phyloP scores from a whole-genome alignment of 2,888 invertebrate species.

The Syritta pipiens region DNA sequence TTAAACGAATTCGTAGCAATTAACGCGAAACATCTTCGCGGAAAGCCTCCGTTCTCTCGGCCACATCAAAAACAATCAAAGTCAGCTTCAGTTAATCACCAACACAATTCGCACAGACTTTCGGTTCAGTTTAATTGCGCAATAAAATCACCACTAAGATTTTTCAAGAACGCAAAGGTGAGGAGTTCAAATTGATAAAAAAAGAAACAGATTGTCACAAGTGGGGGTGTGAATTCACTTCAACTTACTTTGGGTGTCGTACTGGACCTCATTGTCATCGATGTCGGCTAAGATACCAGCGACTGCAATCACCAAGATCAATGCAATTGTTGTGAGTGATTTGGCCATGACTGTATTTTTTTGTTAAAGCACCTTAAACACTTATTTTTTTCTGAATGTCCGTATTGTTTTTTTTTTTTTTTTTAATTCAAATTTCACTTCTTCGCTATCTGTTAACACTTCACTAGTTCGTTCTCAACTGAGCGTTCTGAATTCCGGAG shows the following conservation, averaged over 20 bases:
- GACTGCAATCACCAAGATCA: conserved; percentile 66
- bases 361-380: too few relatives aligned
- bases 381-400: too few relatives aligned
- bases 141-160: conserved; percentile 33
- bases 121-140: conserved; percentile 26
- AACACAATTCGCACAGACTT: conserved; percentile 8
- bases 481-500: conserved; percentile 72
- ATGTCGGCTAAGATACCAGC: conserved; percentile 71
- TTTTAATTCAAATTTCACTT: conserved; percentile 1
- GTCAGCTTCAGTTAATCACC: neutral
- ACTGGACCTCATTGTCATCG: conserved; percentile 75
- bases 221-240: neutral
- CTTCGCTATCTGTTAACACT: conserved; percentile 58
- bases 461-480: conserved; percentile 73
- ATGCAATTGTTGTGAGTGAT: conserved; percentile 41
- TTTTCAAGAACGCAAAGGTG: conserved; percentile 63
- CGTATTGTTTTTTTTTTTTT: neutral
- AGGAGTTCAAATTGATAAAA: conserved; percentile 54
- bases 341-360: conserved; percentile 31
- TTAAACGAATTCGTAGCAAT: too few relatives aligned
- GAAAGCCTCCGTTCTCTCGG: too few relatives aligned
- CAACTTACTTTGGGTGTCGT: conserved; percentile 64
- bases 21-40: too few relatives aligned
- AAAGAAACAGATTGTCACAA: conserved; percentile 3
- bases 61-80: too few relatives aligned